These are phyloP conservation scores for Orthosia cruda DNA, from an alignment of 2,888 invertebrate genomes.

Conservation along the genomic window DNA sequence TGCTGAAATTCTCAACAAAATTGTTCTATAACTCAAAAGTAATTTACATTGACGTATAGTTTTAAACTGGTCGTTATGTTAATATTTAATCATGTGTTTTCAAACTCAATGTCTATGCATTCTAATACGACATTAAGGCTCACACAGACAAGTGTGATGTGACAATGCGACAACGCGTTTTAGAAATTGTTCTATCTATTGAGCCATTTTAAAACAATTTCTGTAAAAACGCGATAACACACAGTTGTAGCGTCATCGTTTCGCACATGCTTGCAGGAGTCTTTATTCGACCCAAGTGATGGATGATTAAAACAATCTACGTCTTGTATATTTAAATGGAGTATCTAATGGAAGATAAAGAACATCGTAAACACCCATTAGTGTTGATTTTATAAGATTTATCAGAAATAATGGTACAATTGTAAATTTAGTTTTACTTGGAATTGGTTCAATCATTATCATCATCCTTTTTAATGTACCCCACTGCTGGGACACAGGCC, in stretches of 20 bases:
- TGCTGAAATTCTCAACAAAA: constrained; percentile 10
- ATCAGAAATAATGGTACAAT: constrained; percentile 71
- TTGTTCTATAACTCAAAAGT: constrained; percentile 29
- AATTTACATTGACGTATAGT: constrained; percentile 28
- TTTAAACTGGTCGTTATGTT: constrained; percentile 6
- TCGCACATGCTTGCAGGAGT: neutral
- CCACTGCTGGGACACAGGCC: no score
- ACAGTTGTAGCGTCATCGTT: neutral
- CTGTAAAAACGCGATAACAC: neutral
- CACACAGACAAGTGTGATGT: neutral
- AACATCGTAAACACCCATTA: constrained; percentile 55
- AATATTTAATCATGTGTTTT: constrained; percentile 32
- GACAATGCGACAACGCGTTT: constrained; percentile 5
- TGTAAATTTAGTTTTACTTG: constrained; percentile 44
- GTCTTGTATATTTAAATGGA: constrained; percentile 48
- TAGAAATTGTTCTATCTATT: neutral
- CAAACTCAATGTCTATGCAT: constrained; percentile 45
- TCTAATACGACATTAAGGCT: constrained; percentile 25
- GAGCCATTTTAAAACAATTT: constrained; percentile 3
- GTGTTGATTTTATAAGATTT: constrained; percentile 65
- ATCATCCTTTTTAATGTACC: no score
- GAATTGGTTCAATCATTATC: constrained; percentile 19
- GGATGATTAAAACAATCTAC: constrained; percentile 40
- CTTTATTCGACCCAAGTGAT: constrained; percentile 2
- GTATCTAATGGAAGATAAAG: constrained; percentile 48